Percentiles rank a stretch among this genome's conserved stretches.
These are phyloP conservation scores for Ursus arctos DNA, from an alignment of 2,113 vertebrate genomes.

Conservation along the genomic window DNA sequence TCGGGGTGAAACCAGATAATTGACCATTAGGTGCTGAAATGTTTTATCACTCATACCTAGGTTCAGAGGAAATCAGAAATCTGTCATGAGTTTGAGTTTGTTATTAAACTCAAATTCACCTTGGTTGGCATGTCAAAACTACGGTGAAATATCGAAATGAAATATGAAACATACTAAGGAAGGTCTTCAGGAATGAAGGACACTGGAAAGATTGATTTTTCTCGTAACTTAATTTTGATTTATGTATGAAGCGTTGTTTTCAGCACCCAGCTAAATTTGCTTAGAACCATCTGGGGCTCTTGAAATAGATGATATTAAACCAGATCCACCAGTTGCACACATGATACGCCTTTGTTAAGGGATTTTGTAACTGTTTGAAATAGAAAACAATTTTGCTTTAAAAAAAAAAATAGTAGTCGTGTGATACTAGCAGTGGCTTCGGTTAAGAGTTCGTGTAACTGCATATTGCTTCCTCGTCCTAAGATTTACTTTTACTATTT, in stretches of 20 bases:
- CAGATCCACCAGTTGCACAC: background rate
- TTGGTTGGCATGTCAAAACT: conserved; percentile 26
- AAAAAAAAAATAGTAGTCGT: background rate
- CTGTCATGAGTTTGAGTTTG: conserved; percentile 10
- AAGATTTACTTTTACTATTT: background rate
- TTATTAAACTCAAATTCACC: conserved; percentile 34
- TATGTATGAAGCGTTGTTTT: conserved; percentile 54
- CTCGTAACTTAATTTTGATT: conserved; percentile 67
- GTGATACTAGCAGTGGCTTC: background rate
- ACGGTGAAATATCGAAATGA: conserved; percentile 46
- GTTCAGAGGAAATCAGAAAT: conserved; percentile 34
- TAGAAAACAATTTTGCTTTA: background rate
- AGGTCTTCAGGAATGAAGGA: conserved; percentile 10
- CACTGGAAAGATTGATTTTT: background rate
- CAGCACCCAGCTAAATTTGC: conserved; percentile 53
- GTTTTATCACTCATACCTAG: background rate
- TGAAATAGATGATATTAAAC: conserved; percentile 50
- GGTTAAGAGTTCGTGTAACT: background rate
- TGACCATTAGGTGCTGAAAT: background rate
- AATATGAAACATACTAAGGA: background rate
- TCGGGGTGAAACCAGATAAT: background rate
- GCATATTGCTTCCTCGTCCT: background rate
- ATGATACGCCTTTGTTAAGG: conserved; percentile 2
- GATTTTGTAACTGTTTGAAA: conserved; percentile 56
- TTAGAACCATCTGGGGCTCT: conserved; percentile 56